Evolutionary conservation across 1,140 invertebrate species (phyloP).

Genomic region (Reticulitermes speratus): DNA sequence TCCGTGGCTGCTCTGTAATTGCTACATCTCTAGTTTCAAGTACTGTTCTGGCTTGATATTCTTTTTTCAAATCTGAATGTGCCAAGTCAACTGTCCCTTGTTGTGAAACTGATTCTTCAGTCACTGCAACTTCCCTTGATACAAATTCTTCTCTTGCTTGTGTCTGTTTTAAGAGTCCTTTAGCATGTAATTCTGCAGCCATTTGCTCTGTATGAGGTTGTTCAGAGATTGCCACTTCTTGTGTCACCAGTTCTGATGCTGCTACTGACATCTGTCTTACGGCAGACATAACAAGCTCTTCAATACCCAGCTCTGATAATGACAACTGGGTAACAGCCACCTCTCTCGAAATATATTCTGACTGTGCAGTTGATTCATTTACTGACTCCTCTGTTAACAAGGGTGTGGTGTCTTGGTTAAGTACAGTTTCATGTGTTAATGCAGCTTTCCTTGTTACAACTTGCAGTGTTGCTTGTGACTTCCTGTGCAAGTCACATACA

Average conservation of each 20-base stretch:
- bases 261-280: background rate
- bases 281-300: background rate
- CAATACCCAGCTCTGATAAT: background rate
- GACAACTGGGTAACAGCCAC: background rate
- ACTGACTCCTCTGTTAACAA: background rate
- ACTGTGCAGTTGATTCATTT: background rate
- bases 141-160: background rate
- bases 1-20: conserved; percentile 20
- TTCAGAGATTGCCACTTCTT: background rate
- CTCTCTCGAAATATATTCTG: background rate
- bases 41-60: background rate
- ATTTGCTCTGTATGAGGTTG: background rate
- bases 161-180: background rate
- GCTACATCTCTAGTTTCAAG: conserved; percentile 26
- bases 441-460: background rate
- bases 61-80: background rate
- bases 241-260: background rate
- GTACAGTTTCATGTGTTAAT: background rate
- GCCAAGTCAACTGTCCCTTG: background rate
- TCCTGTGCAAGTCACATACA: background rate
- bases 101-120: conserved; percentile 27
- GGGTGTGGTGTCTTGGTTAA: background rate
- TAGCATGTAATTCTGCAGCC: background rate
- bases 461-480: background rate
- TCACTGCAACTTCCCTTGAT: conserved; percentile 31